These are phyloP conservation scores for Napeogenes inachia DNA, from an alignment of 2,888 invertebrate genomes.

Conservation along the genomic window DNA sequence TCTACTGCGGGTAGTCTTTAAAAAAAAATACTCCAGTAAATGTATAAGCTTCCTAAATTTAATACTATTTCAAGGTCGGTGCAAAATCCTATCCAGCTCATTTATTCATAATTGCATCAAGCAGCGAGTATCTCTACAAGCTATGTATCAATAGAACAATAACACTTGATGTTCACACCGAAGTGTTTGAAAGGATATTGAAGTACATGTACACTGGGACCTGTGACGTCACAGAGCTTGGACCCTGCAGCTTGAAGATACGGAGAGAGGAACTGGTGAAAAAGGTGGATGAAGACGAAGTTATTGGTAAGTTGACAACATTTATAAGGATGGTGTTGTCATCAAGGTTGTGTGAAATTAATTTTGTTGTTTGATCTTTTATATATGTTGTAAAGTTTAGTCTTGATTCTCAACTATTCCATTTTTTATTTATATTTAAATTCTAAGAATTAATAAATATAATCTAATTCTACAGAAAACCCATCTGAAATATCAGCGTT, in stretches of 20 bases:
- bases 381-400: no score
- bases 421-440: not conserved
- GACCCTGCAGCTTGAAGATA: conserved; percentile 67
- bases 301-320: conserved; percentile 48
- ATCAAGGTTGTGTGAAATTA: no score
- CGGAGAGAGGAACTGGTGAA: conserved; percentile 60
- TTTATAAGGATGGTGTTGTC: not conserved
- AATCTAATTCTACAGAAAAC: conserved; percentile 45
- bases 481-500: conserved; percentile 70
- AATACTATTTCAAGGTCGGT: conserved; percentile 67
- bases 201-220: conserved; percentile 81
- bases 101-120: conserved; percentile 82
- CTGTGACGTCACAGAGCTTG: conserved; percentile 79
- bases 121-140: conserved; percentile 80
- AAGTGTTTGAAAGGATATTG: conserved; percentile 85
- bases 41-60: no score
- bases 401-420: no score
- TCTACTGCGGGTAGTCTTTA: no score
- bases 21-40: no score
- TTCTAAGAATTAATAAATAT: not conserved
- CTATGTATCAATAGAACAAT: conserved; percentile 41
- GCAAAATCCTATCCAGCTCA: conserved; percentile 82
- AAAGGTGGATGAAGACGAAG: conserved; percentile 47
- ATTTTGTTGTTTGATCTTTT: no score
- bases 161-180: conserved; percentile 73